phyloP scores from a whole-genome alignment of 53 echinoderm and acorn worm genomes.

The Stichopus horrens region DNA sequence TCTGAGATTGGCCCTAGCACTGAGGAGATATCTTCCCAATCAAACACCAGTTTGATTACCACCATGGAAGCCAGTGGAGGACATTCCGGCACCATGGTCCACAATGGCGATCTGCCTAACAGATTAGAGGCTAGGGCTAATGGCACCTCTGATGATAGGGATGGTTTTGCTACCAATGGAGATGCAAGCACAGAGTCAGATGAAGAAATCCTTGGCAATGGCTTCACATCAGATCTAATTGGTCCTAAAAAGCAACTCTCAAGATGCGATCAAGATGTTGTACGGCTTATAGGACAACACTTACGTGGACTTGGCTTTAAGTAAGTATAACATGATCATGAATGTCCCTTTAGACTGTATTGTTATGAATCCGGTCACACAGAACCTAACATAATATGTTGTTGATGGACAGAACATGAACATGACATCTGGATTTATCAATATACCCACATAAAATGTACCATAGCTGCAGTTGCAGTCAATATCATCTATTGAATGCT shows the following conservation, averaged over 20 bases:
- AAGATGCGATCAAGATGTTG: conserved; percentile 86
- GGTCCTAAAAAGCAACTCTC: conserved; percentile 58
- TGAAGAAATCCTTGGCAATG: conserved; percentile 38
- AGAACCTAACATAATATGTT: no score
- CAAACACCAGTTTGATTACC: conserved; percentile 1
- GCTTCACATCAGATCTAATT: conserved; percentile 15
- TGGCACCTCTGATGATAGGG: conserved; percentile 64
- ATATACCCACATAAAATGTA: no score
- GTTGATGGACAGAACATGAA: no score
- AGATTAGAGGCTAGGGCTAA: conserved; percentile 38
- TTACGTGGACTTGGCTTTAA: conserved; percentile 84
- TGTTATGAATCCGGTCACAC: no score
- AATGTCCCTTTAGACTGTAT: no score
- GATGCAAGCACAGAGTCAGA: conserved; percentile 61
- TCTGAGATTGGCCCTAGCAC: conserved; percentile 48
- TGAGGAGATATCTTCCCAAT: conserved; percentile 52
- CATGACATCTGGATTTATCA: no score
- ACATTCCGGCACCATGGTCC: conserved; percentile 57
- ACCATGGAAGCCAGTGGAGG: conserved; percentile 56
- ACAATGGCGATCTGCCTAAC: conserved; percentile 76
- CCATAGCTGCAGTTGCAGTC: no score
- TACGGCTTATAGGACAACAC: conserved; percentile 96
- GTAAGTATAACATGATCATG: conserved; percentile 64
- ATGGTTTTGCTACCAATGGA: conserved; percentile 59
- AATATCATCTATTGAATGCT: no score